phyloP scores from a whole-genome alignment of 1,140 invertebrate species.

The Elymnias hypermnestra region DNA sequence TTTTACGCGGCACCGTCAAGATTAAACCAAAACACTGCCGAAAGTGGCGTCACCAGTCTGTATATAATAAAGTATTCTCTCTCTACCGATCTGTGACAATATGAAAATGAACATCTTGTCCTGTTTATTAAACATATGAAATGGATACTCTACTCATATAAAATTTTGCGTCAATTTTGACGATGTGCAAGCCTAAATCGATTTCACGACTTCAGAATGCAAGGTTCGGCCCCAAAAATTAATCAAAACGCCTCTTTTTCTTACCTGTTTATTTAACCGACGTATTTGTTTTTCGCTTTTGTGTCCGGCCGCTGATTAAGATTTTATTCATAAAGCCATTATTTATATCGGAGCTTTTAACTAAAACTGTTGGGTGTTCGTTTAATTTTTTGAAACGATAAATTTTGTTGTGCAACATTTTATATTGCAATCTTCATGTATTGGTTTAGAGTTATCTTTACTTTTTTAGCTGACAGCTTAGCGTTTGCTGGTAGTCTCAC shows the following conservation, averaged over 20 bases:
- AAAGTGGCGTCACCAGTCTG: no score
- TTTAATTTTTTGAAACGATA: constrained; percentile 14
- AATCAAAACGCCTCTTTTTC: constrained; percentile 10
- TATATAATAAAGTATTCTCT: no score
- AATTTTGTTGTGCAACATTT: constrained; percentile 2
- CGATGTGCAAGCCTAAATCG: constrained; percentile 7
- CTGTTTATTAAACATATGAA: no score
- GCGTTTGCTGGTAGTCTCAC: no score
- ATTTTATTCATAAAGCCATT: constrained; percentile 67
- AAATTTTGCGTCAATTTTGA: constrained; percentile 6
- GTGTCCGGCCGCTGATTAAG: constrained; percentile 53
- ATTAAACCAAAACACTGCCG: no score
- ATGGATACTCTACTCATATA: not conserved
- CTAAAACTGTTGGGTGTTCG: constrained; percentile 19
- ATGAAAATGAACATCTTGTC: no score
- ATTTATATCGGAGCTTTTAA: constrained; percentile 23
- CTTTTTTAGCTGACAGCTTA: no score
- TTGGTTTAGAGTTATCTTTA: no score
- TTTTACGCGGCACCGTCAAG: no score
- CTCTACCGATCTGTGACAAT: no score
- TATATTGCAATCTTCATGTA: no score
- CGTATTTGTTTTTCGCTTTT: constrained; percentile 43
- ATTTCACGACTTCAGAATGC: constrained; percentile 4
- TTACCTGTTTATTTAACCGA: constrained; percentile 27
- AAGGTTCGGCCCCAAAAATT: constrained; percentile 6